Base-by-base conservation (phyloP, 2,797 vertebrate genomes). In the Microcaecilia unicolor region DNA sequence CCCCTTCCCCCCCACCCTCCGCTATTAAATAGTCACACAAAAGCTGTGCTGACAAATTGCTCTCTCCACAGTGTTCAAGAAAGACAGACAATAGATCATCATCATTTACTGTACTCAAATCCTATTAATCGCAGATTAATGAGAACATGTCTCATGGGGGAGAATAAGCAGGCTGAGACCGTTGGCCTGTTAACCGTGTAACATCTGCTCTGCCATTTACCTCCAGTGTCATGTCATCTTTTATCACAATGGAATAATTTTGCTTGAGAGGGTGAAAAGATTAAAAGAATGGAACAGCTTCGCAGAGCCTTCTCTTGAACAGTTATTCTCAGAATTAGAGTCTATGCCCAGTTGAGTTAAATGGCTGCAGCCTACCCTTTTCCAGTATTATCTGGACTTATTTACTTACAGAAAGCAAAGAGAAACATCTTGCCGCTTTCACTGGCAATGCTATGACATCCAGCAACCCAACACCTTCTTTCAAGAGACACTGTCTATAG, bases 41-140 rank as follows among this genome's bases (percentile, higher is more conserved):
- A 82, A 72, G 72, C 76, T 51, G 66, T 67, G 68, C 81, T 81
- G 75, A 79, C 70, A 81, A 84, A 83, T 80, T 77, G 70, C 73
- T 80, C 74, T 74, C 68, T 77, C 72, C 63, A 44, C 58, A 64
- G 60, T 61, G 63, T 65, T 63, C 41, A 41, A 78, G 72, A 80
- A 80, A 80, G 74, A 77, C 76, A 81, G 80, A 81, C 78, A 81
- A 83, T 83, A 78, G 75, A 78, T 76, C 73, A 80, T 81, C 75
- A 73, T 76, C 74, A 78, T 84, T 79, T 78, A 75, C 73, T 72
- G 67, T 71, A 73, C 68, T 83, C 71, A 67, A 81, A 78, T 78
- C 78, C 70, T 80, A 77, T 78, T 80, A 80, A 81, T 83, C 75
- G 80, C 70, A 74, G 75, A 84, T 83, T 79, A 84, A 79, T 80